Base-by-base conservation (phyloP, 2,888 invertebrate species). In the Meganola albula region DNA sequence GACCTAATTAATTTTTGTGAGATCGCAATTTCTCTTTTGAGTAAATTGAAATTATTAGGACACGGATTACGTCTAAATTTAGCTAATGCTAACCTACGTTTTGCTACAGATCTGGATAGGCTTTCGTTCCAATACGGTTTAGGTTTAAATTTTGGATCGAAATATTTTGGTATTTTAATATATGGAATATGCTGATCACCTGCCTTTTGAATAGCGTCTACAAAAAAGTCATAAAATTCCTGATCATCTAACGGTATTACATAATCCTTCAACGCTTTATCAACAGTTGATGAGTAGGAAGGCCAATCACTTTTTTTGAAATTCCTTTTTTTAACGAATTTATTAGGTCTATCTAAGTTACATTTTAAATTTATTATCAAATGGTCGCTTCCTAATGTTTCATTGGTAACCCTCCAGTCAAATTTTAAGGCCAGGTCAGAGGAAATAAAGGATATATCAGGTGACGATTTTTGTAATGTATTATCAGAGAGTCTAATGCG, bases 351-450 rank as follows among this genome's bases (percentile, higher is more conserved):
- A 10, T 18, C 7, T 12, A 10, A 7, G 8, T 12, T 13, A n/a
- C n/a, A n/a, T n/a, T n/a, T 12, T 12, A 21, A 12, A n/a, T 6
- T 1, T 2, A 26, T 12, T 16, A 31, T 22, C 16, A 35, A 26
- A 10, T 31, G 30, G 5, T 31, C 35, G 13, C 23, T 31, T 7
- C 22, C 30, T 12, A 23, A 16, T 3, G 9, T 26, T 23, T 32
- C 26, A 16, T 32, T 32, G 8, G 14, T 32, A 13, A 8, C 7
- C 2, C 16, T 9, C 32, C 32, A 32, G 25, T 4, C 22, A 26
- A n/a, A 35, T 25, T 16, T 21, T 5, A 35, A 5, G 12, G 30
- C 25, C 6, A 35, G 26, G 11, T 35, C 30, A 12, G 14, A 11
- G 10, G 30, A 25, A 10, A 14, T 16, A 11, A 30, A 25, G 1